Percentiles rank a stretch among this genome's conserved stretches.
Evolutionary conservation across 2,113 vertebrate species (phyloP).

Genomic region (Thinocorus orbignyianus): DNA sequence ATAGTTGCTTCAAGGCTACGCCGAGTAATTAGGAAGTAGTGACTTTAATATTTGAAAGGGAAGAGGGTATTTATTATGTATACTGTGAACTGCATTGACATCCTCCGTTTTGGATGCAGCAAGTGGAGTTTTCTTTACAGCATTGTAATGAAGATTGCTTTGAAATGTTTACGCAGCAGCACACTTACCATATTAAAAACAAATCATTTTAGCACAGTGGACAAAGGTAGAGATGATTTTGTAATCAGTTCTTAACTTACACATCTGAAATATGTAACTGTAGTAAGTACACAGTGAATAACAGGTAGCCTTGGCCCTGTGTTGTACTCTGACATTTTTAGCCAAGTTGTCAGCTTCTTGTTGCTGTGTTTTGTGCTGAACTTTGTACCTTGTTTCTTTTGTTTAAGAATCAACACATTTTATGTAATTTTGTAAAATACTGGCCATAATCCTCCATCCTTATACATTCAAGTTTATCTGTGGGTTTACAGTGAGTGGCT

Average conservation of each 20-base stretch:
- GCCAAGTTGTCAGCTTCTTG: conserved; percentile 77
- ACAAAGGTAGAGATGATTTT: conserved; percentile 56
- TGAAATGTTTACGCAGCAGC: conserved; percentile 71
- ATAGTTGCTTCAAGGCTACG: conserved; percentile 72
- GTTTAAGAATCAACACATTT: conserved; percentile 59
- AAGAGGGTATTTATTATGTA: conserved; percentile 77
- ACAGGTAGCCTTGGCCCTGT: conserved; percentile 74
- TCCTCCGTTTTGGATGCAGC: conserved; percentile 57
- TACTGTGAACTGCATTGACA: conserved; percentile 80
- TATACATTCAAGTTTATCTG: conserved; percentile 58
- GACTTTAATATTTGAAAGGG: conserved; percentile 67
- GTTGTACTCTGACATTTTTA: conserved; percentile 64
- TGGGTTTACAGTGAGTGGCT: conserved; percentile 77
- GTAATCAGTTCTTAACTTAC: conserved; percentile 48
- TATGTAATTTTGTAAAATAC: conserved; percentile 68
- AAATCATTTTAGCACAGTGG: conserved; percentile 72
- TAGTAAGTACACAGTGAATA: conserved; percentile 71
- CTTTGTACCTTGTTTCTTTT: conserved; percentile 64
- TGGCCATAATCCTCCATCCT: conserved; percentile 66
- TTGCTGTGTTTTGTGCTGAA: conserved; percentile 79
- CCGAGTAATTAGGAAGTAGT: conserved; percentile 65
- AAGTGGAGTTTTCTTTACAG: conserved; percentile 58
- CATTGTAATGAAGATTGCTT: conserved; percentile 68
- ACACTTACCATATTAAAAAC: conserved; percentile 48
- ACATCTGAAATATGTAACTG: conserved; percentile 29